Base-by-base conservation (phyloP, 2,797 vertebrate species). In the Chromis chromis region DNA sequence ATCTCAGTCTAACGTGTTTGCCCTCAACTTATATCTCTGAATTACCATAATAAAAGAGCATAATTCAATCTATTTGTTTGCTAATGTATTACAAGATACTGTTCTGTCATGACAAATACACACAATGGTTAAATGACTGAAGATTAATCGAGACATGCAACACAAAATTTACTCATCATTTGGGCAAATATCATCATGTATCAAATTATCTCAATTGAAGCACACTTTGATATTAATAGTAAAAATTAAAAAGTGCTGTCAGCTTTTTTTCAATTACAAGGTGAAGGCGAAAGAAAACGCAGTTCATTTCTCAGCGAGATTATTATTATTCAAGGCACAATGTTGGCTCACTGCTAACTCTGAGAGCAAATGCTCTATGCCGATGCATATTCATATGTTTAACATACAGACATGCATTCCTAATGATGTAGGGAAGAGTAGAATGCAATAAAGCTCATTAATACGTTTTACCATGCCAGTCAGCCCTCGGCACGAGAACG, bases 351-450 rank as follows among this genome's bases (percentile, higher is more conserved):
- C 88, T 64, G 77, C 84, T 84, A 89, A 93, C 91, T 90, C 93
- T 83, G 89, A 92, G 86, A 91, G 92, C 91, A 91, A 91, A 92
- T 89, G 92, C 90, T 91, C 82, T 91, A 85, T 87, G 88, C 70
- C 76, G 84, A 94, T 95, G 94, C 92, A 95, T 95, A 95, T 95
- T 95, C 92, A 95, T 95, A 91, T 94, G 94, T 95, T 95, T 94
- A 94, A 94, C 91, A 85, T 94, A 94, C 93, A 94, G 90, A 90
- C 92, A 87, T 92, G 92, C 91, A 93, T 91, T 86, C 79, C 74
- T 92, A 93, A 94, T 92, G 89, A 90, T 83, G 81, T 66, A 79
- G 83, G 82, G 84, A 77, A 86, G 87, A 61, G 61, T 48, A 81
- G 90, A 92, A 91, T 93, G 88, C 88, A 86, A 81, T 85, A 78